These are phyloP conservation scores for Tribolium freemani DNA, from an alignment of 2,888 invertebrate genomes.

Conservation along the genomic window DNA sequence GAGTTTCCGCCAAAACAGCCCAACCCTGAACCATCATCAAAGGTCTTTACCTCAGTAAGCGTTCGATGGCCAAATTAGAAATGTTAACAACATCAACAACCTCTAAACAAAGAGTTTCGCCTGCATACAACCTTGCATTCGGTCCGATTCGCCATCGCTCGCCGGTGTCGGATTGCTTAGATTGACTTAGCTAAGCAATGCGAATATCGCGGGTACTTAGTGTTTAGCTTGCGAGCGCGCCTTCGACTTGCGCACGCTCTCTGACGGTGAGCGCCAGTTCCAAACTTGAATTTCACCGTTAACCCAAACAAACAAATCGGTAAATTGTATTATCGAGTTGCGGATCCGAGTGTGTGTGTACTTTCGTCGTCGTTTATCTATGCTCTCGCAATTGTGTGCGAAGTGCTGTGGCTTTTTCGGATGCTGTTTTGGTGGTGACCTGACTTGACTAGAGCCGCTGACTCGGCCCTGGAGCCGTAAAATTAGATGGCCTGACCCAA, in stretches of 20 bases:
- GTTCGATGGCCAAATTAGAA: constrained; percentile 57
- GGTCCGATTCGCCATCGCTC: constrained; percentile 57
- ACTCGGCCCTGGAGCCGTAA: background rate
- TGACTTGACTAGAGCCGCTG: constrained; percentile 12
- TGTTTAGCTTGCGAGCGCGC: constrained; percentile 50
- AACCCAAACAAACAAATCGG: constrained; percentile 48
- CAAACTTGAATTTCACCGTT: constrained; percentile 50
- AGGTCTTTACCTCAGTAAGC: constrained; percentile 39
- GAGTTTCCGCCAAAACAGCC: background rate
- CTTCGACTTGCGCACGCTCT: constrained; percentile 50
- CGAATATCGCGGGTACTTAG: constrained; percentile 54
- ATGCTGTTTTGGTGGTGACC: constrained; percentile 22
- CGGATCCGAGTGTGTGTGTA: constrained; percentile 6
- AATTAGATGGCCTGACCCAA: constrained; percentile 35
- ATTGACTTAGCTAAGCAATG: constrained; percentile 62
- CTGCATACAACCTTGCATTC: constrained; percentile 62
- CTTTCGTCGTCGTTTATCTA: constrained; percentile 3
- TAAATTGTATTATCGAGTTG: constrained; percentile 45
- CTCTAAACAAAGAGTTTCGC: constrained; percentile 61
- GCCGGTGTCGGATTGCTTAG: constrained; percentile 59
- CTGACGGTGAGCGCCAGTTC: constrained; percentile 49
- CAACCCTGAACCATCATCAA: constrained; percentile 23
- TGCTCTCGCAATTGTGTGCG: background rate
- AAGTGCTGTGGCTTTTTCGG: background rate
- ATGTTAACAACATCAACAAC: constrained; percentile 55